Base-by-base conservation (phyloP, 2,797 vertebrate species). In the Lateolabrax maculatus region DNA sequence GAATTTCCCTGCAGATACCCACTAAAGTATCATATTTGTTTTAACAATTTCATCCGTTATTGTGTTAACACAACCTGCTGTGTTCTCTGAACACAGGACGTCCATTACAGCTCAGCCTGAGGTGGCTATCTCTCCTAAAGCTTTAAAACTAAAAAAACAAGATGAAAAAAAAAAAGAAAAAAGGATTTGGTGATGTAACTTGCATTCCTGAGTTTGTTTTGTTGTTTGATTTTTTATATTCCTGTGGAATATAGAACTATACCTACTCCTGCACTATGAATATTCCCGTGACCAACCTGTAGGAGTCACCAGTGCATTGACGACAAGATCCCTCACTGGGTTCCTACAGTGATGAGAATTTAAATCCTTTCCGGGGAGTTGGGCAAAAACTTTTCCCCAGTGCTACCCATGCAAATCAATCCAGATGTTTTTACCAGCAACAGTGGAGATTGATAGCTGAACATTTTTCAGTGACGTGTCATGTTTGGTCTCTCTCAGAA, bases 61-160 rank as follows among this genome's bases (percentile, higher is more conserved):
- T 51, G 21, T 27, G 9, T 15, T 51, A 18, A 44, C 37, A 44
- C 36, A 25, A 43, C 58, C 46, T 41, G 9, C 27, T 39, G 23
- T 46, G 5, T 49, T 74, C 18, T 41, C 41, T 68, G 34, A 61
- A 52, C 31, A 34, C n/a, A n/a, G n/a, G n/a, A n/a, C n/a, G n/a
- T n/a, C n/a, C n/a, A n/a, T n/a, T n/a, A n/a, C n/a, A n/a, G n/a
- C n/a, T n/a, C n/a, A n/a, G n/a, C n/a, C n/a, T n/a, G n/a, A n/a
- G n/a, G n/a, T n/a, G n/a, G n/a, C n/a, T n/a, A n/a, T n/a, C n/a
- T n/a, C n/a, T 16, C n/a, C 44, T 29, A 15, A 52, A 76, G 46
- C 21, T 43, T 43, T 13, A 31, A 49, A 49, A 51, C 3, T 19
- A 21, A 37, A 27, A 10, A 43, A 13, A 16, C 9, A 55, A 31